Evolutionary conservation across 1,140 invertebrate genomes (phyloP).

Genomic region (Trypoxylus dichotomus): DNA sequence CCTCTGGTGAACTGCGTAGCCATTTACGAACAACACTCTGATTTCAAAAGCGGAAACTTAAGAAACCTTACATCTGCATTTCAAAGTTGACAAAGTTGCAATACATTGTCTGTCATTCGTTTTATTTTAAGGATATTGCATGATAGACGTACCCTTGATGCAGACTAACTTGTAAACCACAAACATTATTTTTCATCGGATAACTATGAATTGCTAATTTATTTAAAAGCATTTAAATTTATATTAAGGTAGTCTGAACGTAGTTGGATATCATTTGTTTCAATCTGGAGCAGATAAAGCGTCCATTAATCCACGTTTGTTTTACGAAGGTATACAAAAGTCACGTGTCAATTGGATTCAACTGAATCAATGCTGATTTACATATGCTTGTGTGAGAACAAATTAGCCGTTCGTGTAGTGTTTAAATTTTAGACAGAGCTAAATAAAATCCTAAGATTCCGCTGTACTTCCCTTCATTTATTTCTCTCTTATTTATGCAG

Average conservation of each 20-base stretch:
- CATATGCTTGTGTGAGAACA: constrained; percentile 22
- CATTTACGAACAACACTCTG: no score
- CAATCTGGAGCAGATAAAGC: constrained; percentile 25
- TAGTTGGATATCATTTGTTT: constrained; percentile 30
- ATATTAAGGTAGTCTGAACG: constrained; percentile 23
- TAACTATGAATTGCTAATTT: constrained; percentile 35
- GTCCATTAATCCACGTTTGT: constrained; percentile 32
- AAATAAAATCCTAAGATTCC: neutral
- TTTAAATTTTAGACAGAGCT: constrained; percentile 24
- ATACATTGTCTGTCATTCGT: neutral
- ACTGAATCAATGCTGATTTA: constrained; percentile 21
- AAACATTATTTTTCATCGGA: constrained; percentile 27
- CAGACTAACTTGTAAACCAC: constrained; percentile 34
- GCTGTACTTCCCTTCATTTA: neutral
- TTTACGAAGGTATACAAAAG: constrained; percentile 32
- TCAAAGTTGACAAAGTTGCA: constrained; percentile 13
- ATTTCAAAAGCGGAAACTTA: neutral
- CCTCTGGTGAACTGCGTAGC: no score
- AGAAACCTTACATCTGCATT: neutral
- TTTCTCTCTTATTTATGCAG: neutral
- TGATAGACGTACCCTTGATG: neutral
- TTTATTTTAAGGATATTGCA: neutral
- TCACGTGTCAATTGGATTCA: constrained; percentile 31
- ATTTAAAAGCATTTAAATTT: constrained; percentile 35
- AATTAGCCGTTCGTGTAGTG: constrained; percentile 22